Evolutionary conservation across 2,113 vertebrate genomes (phyloP).

Genomic region (Odobenus rosmarus): DNA sequence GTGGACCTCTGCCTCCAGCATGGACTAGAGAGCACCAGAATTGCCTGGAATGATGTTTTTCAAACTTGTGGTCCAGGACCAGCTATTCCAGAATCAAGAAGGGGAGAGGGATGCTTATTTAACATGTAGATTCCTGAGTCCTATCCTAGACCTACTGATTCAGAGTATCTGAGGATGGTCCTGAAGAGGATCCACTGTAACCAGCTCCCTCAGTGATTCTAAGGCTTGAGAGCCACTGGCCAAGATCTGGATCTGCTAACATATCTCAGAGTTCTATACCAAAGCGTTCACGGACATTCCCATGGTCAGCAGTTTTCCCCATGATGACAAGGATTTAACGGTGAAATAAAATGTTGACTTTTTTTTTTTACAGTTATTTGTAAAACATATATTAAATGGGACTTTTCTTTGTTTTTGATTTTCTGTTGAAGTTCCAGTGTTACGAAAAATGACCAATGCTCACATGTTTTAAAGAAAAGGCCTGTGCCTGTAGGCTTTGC

Average conservation of each 20-base stretch:
- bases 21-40: not conserved
- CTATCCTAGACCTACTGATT: not conserved
- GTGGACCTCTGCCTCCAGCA: not conserved
- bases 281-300: not conserved
- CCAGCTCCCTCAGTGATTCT: not conserved
- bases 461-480: not conserved
- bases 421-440: not conserved
- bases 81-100: not conserved
- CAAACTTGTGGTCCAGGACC: not conserved
- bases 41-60: not conserved
- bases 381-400: not conserved
- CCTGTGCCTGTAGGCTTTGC: not conserved
- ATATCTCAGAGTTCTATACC: not conserved
- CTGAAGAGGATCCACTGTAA: rapidly evolving
- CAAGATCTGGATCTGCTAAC: not conserved
- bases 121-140: no score
- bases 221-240: not conserved
- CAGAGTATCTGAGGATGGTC: not conserved
- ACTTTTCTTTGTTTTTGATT: not conserved
- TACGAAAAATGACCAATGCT: not conserved
- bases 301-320: not conserved
- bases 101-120: not conserved
- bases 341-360: not conserved
- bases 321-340: not conserved
- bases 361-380: not conserved